These are phyloP conservation scores for Panthera uncia DNA, from an alignment of 2,113 vertebrate species.

Conservation along the genomic window DNA sequence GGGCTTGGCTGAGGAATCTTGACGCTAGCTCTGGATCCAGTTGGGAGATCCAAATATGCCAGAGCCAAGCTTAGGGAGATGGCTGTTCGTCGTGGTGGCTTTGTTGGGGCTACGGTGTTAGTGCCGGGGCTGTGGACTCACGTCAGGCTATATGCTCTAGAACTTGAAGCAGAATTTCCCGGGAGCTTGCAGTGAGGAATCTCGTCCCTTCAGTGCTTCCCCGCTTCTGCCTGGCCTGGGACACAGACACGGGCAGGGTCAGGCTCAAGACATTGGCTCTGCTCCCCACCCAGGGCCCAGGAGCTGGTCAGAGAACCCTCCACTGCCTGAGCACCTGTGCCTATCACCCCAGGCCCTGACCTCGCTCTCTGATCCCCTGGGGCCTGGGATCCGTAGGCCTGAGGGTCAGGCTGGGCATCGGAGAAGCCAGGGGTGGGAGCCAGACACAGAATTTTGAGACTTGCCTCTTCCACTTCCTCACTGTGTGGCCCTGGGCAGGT, in stretches of 20 bases:
- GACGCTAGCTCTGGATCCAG: not conserved
- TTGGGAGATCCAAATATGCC: not conserved
- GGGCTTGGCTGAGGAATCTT: not conserved
- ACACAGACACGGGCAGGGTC: not conserved
- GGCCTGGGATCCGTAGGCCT: not conserved
- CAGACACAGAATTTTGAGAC: not conserved
- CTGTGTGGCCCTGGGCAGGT: not conserved
- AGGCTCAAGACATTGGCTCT: not conserved
- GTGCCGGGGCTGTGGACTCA: not conserved
- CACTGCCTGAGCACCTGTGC: not conserved
- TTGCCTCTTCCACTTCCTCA: not conserved
- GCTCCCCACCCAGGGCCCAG: not conserved
- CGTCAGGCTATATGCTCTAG: rapidly evolving
- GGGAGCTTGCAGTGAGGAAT: not conserved
- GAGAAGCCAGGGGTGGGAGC: not conserved
- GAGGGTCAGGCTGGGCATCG: not conserved
- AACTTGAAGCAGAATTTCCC: not conserved
- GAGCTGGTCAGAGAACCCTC: not conserved
- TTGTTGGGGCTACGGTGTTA: rapidly evolving
- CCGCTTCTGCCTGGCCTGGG: not conserved
- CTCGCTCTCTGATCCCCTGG: not conserved
- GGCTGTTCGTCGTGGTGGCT: rapidly evolving
- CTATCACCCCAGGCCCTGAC: not conserved
- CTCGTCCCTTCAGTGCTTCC: not conserved
- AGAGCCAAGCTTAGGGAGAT: not conserved